Evolutionary conservation across 2,888 invertebrate species (phyloP), one percentile per base, ranked within the genome.

Genomic region (Hedychridium roseum): DNA sequence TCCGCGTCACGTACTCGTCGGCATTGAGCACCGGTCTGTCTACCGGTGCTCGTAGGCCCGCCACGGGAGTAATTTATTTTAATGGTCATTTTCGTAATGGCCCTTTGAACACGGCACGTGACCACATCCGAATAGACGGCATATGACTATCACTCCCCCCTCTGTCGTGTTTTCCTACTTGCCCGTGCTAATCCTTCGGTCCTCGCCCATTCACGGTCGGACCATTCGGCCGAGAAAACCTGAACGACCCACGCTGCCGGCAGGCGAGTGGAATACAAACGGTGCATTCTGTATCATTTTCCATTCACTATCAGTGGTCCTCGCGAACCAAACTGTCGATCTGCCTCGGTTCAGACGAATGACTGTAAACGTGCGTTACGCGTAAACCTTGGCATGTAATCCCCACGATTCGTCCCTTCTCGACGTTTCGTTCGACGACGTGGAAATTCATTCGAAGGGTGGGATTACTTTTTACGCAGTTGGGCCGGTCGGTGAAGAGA

Each of bases 41-140:
- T 34, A 27, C 26, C 43, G 36, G 27, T 15, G 47, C 35, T 36
- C 46, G 38, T 40, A 32, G 42, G 32, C 48, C 54, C 49, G 48
- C 63, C 62, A 69, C 67, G 67, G 64, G 68, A 68, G 68, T 71
- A 71, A 75, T 76, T 75, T 71, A 75, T 74, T 77, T 75, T 71
- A 71, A 73, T 73, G 68, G 71, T 73, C 70, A 75, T 73, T 77
- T 72, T 74, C 68, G 66, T 73, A 75, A 76, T 74, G 68, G 71
- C 50, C 60, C 70, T 74, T 70, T 72, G 70, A 71, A 69, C 70
- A 66, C 54, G 60, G 67, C 40, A 56, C 66, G 57, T 50, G 61
- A 53, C 50, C 60, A 50, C 52, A 38, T 44, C 54, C 62, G 58
- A 60, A 68, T 65, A 53, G 63, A 40, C 47, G 53, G 43, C 50